phyloP scores from a whole-genome alignment of 2,113 vertebrate genomes.

The Naja naja region DNA sequence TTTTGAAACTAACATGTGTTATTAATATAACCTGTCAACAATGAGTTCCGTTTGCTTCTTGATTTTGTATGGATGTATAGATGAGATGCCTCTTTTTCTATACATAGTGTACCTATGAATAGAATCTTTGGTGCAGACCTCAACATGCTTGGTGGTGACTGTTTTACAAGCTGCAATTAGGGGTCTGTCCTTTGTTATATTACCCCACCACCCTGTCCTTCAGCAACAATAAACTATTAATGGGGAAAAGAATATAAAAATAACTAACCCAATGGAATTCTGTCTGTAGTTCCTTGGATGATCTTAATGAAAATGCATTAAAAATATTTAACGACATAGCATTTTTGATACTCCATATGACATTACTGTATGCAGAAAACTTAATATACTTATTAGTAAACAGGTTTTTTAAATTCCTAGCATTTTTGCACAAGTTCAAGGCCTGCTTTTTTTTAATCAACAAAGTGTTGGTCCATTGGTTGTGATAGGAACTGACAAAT shows the following conservation, averaged over 20 bases:
- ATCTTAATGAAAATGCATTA: neutral
- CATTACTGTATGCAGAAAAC: neutral
- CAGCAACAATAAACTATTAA: neutral
- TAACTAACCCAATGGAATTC: neutral
- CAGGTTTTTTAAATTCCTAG: neutral
- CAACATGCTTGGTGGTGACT: neutral
- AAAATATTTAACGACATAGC: neutral
- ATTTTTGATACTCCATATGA: neutral
- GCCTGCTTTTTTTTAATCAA: neutral
- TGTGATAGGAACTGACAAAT: neutral
- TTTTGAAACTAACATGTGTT: neutral
- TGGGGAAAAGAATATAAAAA: neutral
- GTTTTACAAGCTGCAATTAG: conserved; percentile 4
- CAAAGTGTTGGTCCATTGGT: neutral
- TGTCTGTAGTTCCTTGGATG: neutral
- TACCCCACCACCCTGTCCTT: neutral
- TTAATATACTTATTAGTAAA: conserved; percentile 15
- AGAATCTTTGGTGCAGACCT: neutral
- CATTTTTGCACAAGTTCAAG: neutral
- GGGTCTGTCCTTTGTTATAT: neutral
- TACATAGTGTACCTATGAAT: neutral
- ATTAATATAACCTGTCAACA: neutral
- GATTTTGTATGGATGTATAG: neutral
- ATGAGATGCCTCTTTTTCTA: neutral
- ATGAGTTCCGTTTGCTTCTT: neutral